Evolutionary conservation across 2,888 invertebrate species (phyloP).

Genomic region (Chrysina gloriosa): DNA sequence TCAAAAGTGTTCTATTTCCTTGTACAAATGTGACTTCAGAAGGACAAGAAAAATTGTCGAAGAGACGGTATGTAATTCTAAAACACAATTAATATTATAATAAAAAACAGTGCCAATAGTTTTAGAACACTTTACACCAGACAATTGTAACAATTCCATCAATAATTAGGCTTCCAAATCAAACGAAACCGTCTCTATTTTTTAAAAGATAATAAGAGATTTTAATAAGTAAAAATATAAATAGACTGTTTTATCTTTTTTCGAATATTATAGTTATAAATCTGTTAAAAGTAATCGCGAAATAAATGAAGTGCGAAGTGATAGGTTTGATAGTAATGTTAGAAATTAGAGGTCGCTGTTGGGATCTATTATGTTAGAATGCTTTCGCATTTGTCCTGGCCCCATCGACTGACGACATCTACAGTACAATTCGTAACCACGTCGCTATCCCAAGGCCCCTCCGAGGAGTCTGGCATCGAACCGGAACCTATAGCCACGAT

Average conservation of each 20-base stretch:
- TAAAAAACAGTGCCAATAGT: conserved; percentile 22
- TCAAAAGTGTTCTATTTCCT: no score
- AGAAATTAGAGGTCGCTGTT: not conserved
- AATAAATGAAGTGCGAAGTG: not conserved
- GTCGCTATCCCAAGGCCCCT: conserved; percentile 60
- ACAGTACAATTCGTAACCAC: conserved; percentile 59
- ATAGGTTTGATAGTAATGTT: conserved; percentile 14
- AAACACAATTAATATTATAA: no score
- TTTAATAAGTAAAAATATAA: conserved; percentile 9
- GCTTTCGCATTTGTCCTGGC: conserved; percentile 64
- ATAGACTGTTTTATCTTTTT: not conserved
- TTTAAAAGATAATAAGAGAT: conserved; percentile 14
- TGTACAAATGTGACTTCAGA: no score
- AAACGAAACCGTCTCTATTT: conserved; percentile 17
- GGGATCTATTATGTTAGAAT: conserved; percentile 50
- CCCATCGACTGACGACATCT: conserved; percentile 63
- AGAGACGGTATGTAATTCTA: not conserved
- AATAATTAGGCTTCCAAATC: conserved; percentile 22
- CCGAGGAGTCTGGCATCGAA: conserved; percentile 74
- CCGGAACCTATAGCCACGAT: conserved; percentile 76
- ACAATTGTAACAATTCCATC: conserved; percentile 19
- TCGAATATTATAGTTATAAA: conserved; percentile 6
- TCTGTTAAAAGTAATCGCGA: not conserved
- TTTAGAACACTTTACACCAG: not conserved
- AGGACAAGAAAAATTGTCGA: no score